Evolutionary conservation across 2,113 vertebrate species (phyloP).

Genomic region (Ceuthmochares aereus): DNA sequence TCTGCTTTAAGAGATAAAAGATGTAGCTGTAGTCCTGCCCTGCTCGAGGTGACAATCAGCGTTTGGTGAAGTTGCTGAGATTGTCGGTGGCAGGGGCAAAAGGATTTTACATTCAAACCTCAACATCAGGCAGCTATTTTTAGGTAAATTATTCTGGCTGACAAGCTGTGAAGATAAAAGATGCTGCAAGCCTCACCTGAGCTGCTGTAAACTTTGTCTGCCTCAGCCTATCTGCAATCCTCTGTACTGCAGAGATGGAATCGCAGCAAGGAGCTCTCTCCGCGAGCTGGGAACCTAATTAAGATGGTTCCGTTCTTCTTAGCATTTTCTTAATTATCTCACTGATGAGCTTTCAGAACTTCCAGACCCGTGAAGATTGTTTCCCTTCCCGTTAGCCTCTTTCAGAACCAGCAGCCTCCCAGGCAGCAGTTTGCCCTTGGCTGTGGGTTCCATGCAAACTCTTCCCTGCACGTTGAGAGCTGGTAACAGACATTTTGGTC

Average conservation of each 20-base stretch:
- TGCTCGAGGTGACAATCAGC: background rate
- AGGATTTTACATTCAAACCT: slow-evolving; percentile 22
- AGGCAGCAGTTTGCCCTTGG: background rate
- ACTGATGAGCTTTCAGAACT: background rate
- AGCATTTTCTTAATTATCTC: background rate
- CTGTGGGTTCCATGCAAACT: background rate
- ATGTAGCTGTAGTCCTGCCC: background rate
- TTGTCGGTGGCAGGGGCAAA: background rate
- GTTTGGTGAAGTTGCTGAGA: background rate
- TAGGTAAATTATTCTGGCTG: slow-evolving; percentile 42
- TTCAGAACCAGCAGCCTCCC: background rate
- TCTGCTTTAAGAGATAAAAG: background rate
- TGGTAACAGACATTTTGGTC: background rate
- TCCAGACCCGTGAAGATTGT: background rate
- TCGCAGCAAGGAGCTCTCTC: background rate
- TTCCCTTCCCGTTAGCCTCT: background rate
- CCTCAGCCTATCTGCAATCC: background rate
- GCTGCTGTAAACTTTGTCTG: background rate
- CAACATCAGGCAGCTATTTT: slow-evolving; percentile 42
- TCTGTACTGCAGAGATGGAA: background rate
- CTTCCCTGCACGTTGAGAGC: background rate
- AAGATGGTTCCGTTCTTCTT: background rate
- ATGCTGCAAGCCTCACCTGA: slow-evolving; percentile 33
- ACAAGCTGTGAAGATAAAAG: slow-evolving; percentile 43
- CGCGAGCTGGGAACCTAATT: background rate